Base-by-base conservation (phyloP, 2,113 vertebrate species). In the Rhadina sibilatrix region DNA sequence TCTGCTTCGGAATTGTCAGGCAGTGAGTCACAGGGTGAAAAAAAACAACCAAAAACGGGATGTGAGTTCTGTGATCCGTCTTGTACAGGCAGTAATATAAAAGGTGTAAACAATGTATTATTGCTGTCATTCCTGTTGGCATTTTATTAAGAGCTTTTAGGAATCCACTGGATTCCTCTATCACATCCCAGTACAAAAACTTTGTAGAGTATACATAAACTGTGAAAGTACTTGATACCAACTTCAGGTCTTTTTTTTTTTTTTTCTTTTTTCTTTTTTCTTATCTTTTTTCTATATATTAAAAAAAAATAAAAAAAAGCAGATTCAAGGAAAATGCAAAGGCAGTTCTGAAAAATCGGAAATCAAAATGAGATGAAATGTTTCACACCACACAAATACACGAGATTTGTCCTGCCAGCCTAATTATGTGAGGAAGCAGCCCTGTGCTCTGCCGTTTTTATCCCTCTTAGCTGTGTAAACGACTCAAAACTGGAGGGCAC, bases 401-500 rank as follows among this genome's bases (percentile, higher is more conserved):
- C 0, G 2, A 56, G 59, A 28, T 61, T 86, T 87, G 49, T 89
- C n/a, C 72, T 69, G 84, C 74, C 81, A 52, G 68, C 3, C 10
- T 27, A 61, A 80, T 59, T 49, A 86, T 2, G 4, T 49, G 80
- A 81, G 60, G 76, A 89, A 44, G 25, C 79, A 77, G 56, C 76
- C 86, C 70, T 53, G 59, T 77, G 70, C 85, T 88, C 49, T 75
- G 30, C 64, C 68, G 70, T 63, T 94, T 88, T 89, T 56, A 83
- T 81, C 91, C 81, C 71, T 93, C 72, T 81, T 83, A 76, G 72
- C 94, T 93, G 83, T 85, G 75, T 93, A 93, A 97, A 77, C 92
- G 70, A 61, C 83, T 94, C 90, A 89, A 16, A 96, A 96, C 86
- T 93, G 90, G 90, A 96, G 92, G 92, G 75, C 87, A 92, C 92